phyloP scores from a whole-genome alignment of 1,140 invertebrate genomes.

The Drosophila watanabei region DNA sequence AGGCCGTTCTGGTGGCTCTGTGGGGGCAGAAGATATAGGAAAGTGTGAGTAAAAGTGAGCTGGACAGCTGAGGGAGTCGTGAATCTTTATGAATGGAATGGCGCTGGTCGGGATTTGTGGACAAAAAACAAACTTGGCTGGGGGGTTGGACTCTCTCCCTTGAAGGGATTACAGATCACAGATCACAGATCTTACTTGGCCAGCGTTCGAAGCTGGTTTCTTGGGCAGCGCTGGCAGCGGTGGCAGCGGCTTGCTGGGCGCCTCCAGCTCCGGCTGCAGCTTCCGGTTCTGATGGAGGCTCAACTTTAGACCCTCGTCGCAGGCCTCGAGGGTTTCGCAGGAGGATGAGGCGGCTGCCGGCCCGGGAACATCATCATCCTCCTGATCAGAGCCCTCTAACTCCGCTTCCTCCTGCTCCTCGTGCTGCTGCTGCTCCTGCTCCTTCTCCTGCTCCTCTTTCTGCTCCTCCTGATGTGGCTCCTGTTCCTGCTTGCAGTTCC shows the following conservation, averaged over 20 bases:
- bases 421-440: background rate
- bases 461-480: slow-evolving; percentile 17
- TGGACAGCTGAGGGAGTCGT: background rate
- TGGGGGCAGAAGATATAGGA: too few species aligned
- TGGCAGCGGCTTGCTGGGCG: slow-evolving; percentile 75
- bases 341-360: slow-evolving; percentile 70
- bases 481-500: slow-evolving; percentile 30
- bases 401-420: background rate
- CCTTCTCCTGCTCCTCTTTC: background rate
- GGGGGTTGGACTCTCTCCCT: slow-evolving; percentile 54
- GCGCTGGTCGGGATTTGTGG: slow-evolving; percentile 17
- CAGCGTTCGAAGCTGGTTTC: slow-evolving; percentile 40
- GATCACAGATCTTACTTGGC: slow-evolving; percentile 41
- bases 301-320: slow-evolving; percentile 60
- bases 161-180: slow-evolving; percentile 22
- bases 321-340: slow-evolving; percentile 80
- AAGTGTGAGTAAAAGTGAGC: background rate
- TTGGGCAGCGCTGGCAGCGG: slow-evolving; percentile 71
- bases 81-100: slow-evolving; percentile 32
- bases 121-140: slow-evolving; percentile 70
- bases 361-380: slow-evolving; percentile 5
- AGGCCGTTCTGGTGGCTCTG: slow-evolving; percentile 70
- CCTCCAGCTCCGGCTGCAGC: slow-evolving; percentile 31
- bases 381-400: slow-evolving; percentile 12
- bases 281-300: slow-evolving; percentile 3